Evolutionary conservation across 2,113 vertebrate genomes (phyloP), one percentile per base, ranked within the genome.

Genomic region (Bambusicola thoracicus): DNA sequence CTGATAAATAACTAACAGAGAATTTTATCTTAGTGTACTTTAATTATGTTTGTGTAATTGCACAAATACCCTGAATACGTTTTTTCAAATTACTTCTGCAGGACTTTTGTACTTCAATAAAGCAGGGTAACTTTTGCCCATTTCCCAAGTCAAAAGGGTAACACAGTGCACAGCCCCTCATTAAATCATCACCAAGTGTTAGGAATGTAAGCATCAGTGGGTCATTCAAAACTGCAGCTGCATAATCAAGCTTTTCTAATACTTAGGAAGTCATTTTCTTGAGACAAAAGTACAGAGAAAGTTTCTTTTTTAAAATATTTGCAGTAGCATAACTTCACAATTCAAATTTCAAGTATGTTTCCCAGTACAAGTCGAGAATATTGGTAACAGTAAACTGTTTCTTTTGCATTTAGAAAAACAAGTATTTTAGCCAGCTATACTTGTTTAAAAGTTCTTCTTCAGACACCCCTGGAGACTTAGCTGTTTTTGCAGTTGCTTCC

Each of bases 381-480:
- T 59, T 30, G 41, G 32, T 41, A 55, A 41, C 13, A 76, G 41
- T 32, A 44, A 79, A 75, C 13, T 51, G 32, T 55, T 70, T 83
- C 51, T 41, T 75, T 65, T 32, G 34, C 8, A 63, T 72, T 88
- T 76, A 78, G n/a, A 94, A 93, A 73, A 27, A 83, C 48, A 43
- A 43, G 43, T 91, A 88, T 61, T 91, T 81, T 34, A 84, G 80
- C 29, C n/a, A 74, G 44, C 81, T 63, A 95, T 97, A 99, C 99
- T 89, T 98, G 92, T 95, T 98, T 44, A 97, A 97, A 76, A 94
- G 86, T 5, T 98, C 96, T 65, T 93, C 96, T 65, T 98, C 98
- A 22, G 67, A 88, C 27, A 74, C 8, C 6, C 87, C 95, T 55
- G 89, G 94, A 44, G 95, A 69, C 58, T 98, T 97, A 34, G 97